phyloP scores from a whole-genome alignment of 2,113 vertebrate species.

The Brienomyrus brachyistius region DNA sequence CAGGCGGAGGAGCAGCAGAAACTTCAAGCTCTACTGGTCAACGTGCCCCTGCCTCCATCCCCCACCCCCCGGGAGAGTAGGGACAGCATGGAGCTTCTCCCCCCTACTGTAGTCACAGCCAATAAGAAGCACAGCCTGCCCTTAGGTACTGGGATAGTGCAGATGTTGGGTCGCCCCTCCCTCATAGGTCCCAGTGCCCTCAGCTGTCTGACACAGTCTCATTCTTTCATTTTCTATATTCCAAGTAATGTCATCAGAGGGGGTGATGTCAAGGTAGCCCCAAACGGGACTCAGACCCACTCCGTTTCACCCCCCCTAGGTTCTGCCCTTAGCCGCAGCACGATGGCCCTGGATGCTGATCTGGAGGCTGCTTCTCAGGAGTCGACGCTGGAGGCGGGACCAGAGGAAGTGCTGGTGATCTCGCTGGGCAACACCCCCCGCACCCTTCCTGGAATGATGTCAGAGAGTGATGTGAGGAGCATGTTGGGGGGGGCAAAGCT shows the following conservation, averaged over 20 bases:
- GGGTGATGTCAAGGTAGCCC: background rate
- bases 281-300: background rate
- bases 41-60: slow-evolving; percentile 46
- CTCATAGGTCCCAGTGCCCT: background rate
- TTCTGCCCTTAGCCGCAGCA: slow-evolving; percentile 82
- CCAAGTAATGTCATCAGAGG: background rate
- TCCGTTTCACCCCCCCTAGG: slow-evolving; percentile 23
- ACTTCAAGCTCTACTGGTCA: slow-evolving; percentile 82
- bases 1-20: slow-evolving; percentile 86
- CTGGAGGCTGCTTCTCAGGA: slow-evolving; percentile 81
- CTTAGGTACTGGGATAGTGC: slow-evolving; percentile 67
- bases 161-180: background rate
- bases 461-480: slow-evolving; percentile 87
- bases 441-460: slow-evolving; percentile 95
- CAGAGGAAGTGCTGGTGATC: slow-evolving; percentile 93
- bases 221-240: background rate
- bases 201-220: background rate
- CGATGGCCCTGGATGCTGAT: slow-evolving; percentile 79
- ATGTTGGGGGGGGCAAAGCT: background rate
- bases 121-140: slow-evolving; percentile 88
- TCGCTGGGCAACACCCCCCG: slow-evolving; percentile 81
- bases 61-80: slow-evolving; percentile 75
- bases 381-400: slow-evolving; percentile 74
- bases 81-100: slow-evolving; percentile 83
- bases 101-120: slow-evolving; percentile 83